Evolutionary conservation across 2,113 vertebrate species (phyloP).

Genomic region (Piprites chloris): DNA sequence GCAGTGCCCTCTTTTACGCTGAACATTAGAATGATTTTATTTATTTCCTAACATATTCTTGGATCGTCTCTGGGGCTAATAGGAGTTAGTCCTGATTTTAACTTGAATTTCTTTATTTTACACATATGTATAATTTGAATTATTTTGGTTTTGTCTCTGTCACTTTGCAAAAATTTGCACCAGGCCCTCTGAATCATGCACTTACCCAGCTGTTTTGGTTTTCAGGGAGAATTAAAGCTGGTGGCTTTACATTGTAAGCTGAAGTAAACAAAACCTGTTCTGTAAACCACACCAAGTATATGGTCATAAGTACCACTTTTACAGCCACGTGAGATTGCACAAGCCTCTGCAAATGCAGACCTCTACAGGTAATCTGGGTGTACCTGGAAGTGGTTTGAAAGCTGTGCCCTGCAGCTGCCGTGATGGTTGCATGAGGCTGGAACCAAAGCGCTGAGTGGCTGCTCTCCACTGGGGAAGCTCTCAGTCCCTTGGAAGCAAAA

Average conservation of each 20-base stretch:
- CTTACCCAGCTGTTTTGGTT: not conserved
- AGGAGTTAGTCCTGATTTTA: slow-evolving; percentile 55
- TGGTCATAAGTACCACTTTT: not conserved
- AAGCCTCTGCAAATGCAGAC: not conserved
- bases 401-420: not conserved
- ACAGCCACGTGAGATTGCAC: not conserved
- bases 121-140: not conserved
- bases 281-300: not conserved
- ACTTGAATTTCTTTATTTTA: slow-evolving; percentile 66
- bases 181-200: not conserved
- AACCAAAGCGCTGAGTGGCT: rapidly evolving
- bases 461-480: not conserved
- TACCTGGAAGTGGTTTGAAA: not conserved
- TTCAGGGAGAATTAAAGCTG: not conserved
- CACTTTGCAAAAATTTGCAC: slow-evolving; percentile 63
- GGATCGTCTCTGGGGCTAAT: not conserved
- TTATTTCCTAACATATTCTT: not conserved
- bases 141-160: not conserved
- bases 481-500: not conserved
- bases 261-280: not conserved
- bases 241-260: not conserved
- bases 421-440: not conserved
- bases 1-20: not conserved
- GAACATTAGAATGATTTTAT: not conserved
- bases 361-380: not conserved